Percentiles rank a stretch among this genome's conserved stretches.
phyloP scores from a whole-genome alignment of 2,113 vertebrate genomes.

The Nerophis lumbriciformis region DNA sequence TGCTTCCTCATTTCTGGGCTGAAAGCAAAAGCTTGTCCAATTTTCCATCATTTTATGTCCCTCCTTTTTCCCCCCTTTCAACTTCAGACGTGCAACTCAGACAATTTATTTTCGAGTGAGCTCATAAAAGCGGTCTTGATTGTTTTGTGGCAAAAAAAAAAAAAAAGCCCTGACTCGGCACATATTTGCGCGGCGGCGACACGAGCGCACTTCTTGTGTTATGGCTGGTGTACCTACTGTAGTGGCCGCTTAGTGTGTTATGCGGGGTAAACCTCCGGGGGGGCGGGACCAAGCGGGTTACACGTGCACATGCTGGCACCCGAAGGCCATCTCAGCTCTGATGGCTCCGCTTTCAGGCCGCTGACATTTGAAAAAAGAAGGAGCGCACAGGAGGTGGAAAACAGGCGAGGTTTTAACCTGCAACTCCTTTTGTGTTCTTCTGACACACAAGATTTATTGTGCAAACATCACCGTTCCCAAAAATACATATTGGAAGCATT shows the following conservation, averaged over 20 bases:
- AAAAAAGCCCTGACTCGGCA: slow-evolving; percentile 3
- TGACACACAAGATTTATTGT: slow-evolving; percentile 72
- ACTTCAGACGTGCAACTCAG: background rate
- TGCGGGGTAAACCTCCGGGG: too few species aligned
- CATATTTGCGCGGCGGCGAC: background rate
- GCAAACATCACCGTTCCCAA: slow-evolving; percentile 71
- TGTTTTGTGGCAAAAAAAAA: background rate
- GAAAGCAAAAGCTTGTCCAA: background rate
- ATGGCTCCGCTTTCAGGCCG: too few species aligned
- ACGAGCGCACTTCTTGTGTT: too few species aligned
- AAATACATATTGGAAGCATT: slow-evolving; percentile 77
- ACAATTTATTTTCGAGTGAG: background rate
- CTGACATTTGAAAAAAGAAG: too few species aligned
- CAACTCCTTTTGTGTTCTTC: slow-evolving; percentile 59
- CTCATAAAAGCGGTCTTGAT: background rate
- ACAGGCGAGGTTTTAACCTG: slow-evolving; percentile 53
- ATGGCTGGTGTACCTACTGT: too few species aligned
- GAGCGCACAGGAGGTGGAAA: slow-evolving; percentile 19
- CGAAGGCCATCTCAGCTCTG: slow-evolving; percentile 1
- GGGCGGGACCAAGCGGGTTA: too few species aligned
- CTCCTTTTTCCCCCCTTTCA: background rate
- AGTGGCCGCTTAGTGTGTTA: too few species aligned
- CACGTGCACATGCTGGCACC: too few species aligned
- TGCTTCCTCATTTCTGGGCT: slow-evolving; percentile 23
- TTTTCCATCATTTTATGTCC: slow-evolving; percentile 21